Evolutionary conservation across 2,888 invertebrate species (phyloP), one percentile per base, ranked within the genome.

Genomic region (Drosophila rellima): DNA sequence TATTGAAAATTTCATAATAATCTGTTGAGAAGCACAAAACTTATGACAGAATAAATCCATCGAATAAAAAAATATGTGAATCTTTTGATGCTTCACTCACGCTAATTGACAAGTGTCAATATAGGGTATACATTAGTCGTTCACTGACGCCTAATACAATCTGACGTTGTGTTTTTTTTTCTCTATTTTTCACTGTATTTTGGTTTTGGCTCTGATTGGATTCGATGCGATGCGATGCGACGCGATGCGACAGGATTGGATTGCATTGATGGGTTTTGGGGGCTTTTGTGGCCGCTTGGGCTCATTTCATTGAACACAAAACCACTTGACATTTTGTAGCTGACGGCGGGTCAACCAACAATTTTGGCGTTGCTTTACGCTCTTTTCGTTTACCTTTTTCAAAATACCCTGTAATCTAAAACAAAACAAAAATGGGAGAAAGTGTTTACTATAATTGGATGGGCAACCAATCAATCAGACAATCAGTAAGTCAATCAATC

Each of bases 201-300:
- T 33, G 54, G 50, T 50, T 63, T 73, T 60, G 55, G 55, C 29
- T 60, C 45, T 64, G 79, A 74, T 74, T 78, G 74, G 79, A 64
- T 74, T 72, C 78, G 39, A 33, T 61, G 55, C 59, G 67, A 51
- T 33, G 35, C 35, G 48, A 31, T 20, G 54, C 48, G 42, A 26
- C 33, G 54, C 48, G 70, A 55, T 52, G 40, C 69, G 60, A 74
- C 72, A 39, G 42, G 35, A 48, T 62, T 50, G 57, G 56, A 52
- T 63, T 72, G 62, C 73, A 78, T 77, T 77, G 73, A 67, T 77
- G 56, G 72, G 47, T 56, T 71, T 71, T 72, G 40, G 42, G n/a
- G 18, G 54, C 26, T 54, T 59, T 72, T 59, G 67, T 62, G 62
- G 51, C 51, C 39, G 35, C 48, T 57, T 60, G 54, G 62, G 59